Base-by-base conservation (phyloP, 2,113 vertebrate species). In the Leptocoma aspasia region DNA sequence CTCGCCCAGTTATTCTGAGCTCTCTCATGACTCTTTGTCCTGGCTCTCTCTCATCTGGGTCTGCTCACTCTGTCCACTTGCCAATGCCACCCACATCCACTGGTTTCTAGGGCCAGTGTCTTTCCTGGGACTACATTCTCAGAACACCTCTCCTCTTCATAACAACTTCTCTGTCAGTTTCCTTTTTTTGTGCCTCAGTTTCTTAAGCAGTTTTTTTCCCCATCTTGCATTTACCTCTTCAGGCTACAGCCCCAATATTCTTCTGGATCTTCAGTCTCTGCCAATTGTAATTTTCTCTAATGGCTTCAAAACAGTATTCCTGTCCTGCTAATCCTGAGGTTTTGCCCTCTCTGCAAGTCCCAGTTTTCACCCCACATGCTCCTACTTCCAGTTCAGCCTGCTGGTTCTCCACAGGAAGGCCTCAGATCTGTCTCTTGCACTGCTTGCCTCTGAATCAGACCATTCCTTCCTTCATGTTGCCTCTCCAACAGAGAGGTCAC, bases 401-500 rank as follows among this genome's bases (percentile, higher is more conserved):
- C 30, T 77, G 76, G 18, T 37, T 73, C 69, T 92, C 44, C 50
- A 54, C 30, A 84, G 23, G 41, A 83, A 73, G 47, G 64, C 37
- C n/a, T 65, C 57, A 39, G 59, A 45, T 80, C 45, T 82, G 41
- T 28, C 50, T 82, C 66, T 72, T 79, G 47, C 20, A 22, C 56
- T 5, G 15, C 10, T 86, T 87, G 82, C 84, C 22, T 64, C 73
- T 92, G 72, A 78, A 82, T 61, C 41, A 53, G 60, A 72, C 6
- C 18, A 22, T 71, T 86, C 73, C 68, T 86, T 94, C 71, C 63
- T 81, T 86, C 72, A 13, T 52, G 41, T 24, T 60, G 83, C 77
- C 89, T 60, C 92, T 89, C 91, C 91, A 95, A 57, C 52, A 87
- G 69, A 86, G 89, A 89, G 94, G 86, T 95, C 95, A 96, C 61